These are phyloP conservation scores for Mechanitis mazaeus DNA, from an alignment of 2,888 invertebrate species.

Conservation along the genomic window DNA sequence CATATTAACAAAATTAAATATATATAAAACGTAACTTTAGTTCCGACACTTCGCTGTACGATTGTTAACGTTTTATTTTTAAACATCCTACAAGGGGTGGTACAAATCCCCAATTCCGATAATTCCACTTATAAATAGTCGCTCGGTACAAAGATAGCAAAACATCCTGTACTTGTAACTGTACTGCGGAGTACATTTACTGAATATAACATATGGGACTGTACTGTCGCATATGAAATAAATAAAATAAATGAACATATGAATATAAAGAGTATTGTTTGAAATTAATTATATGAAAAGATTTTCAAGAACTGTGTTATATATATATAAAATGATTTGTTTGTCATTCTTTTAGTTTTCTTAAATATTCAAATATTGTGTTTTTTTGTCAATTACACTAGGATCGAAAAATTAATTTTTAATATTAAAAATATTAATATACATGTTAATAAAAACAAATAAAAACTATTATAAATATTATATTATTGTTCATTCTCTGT, in stretches of 20 bases:
- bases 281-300: not conserved
- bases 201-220: not conserved
- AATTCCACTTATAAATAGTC: slow-evolving; percentile 28
- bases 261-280: too few relatives aligned
- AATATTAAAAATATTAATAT: too few relatives aligned
- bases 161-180: slow-evolving; percentile 31
- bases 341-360: too few relatives aligned
- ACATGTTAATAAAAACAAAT: too few relatives aligned
- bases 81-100: slow-evolving; percentile 18
- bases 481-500: too few relatives aligned
- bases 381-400: too few relatives aligned
- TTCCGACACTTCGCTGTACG: not conserved
- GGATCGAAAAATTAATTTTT: too few relatives aligned
- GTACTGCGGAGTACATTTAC: slow-evolving; percentile 2
- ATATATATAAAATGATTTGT: too few relatives aligned
- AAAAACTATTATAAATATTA: too few relatives aligned
- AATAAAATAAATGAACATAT: too few relatives aligned
- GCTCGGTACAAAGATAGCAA: slow-evolving; percentile 29
- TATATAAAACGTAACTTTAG: not conserved
- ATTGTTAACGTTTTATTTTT: slow-evolving; percentile 10
- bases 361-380: too few relatives aligned
- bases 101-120: slow-evolving; percentile 17
- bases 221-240: not conserved
- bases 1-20: slow-evolving; percentile 10
- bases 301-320: too few relatives aligned